A percentile compares a stretch with the other conserved stretches of the same genome.
Conservation (phyloP, 2,797 vertebrate genomes). For the Babyrousa celebensis region DNA sequence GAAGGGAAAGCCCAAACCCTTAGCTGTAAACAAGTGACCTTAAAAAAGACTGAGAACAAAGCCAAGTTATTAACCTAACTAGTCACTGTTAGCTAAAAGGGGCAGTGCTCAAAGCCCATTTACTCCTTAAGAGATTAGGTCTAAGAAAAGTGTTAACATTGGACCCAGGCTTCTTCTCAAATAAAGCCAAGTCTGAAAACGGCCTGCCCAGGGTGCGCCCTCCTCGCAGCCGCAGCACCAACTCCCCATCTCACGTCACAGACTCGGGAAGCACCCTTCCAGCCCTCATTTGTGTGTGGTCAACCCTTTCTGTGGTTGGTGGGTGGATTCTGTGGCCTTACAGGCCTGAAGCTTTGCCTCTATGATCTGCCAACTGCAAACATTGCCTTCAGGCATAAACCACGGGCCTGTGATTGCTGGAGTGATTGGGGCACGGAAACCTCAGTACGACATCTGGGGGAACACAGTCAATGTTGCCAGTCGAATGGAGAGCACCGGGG, state of each 20-base stretch:
- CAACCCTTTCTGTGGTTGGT: background rate
- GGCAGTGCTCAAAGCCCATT: background rate
- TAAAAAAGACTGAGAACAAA: background rate
- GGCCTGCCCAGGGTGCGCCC: background rate
- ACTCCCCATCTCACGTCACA: background rate
- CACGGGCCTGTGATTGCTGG: conserved; percentile 98
- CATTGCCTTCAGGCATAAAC: conserved; percentile 95
- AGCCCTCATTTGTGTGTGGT: background rate
- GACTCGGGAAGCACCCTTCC: background rate
- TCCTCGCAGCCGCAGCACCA: background rate
- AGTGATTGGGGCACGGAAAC: conserved; percentile 98
- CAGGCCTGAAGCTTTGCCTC: background rate
- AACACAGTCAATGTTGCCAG: conserved; percentile 99
- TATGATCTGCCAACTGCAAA: background rate
- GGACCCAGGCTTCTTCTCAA: background rate
- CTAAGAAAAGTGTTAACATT: background rate
- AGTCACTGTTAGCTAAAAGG: background rate
- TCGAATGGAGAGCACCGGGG: conserved; percentile 98
- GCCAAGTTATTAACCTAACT: background rate
- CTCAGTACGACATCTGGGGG: conserved; percentile 99
- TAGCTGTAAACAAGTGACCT: background rate
- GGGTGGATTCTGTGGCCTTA: background rate
- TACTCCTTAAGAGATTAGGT: background rate
- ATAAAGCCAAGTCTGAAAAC: background rate
- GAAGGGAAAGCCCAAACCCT: background rate